A percentile compares a stretch with the other conserved stretches of the same genome.
These are phyloP conservation scores for Eupithecia vulgata DNA, from an alignment of 2,888 invertebrate species.

Conservation along the genomic window DNA sequence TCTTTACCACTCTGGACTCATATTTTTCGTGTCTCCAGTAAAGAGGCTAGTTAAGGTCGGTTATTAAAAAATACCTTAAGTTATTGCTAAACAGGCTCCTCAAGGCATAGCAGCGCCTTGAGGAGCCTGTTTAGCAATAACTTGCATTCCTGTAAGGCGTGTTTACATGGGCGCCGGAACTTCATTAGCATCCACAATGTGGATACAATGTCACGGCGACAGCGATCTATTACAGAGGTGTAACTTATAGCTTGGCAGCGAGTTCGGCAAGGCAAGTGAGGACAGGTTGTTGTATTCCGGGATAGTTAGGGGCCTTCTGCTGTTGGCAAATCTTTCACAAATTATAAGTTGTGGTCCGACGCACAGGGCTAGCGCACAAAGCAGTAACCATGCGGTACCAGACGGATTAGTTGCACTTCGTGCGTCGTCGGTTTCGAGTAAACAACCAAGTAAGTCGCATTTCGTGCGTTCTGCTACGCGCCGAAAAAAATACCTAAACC, in stretches of 20 bases:
- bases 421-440: too few species aligned
- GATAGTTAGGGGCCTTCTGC: background rate
- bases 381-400: background rate
- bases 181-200: slow-evolving; percentile 37
- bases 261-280: background rate
- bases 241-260: background rate
- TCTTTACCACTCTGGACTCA: background rate
- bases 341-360: background rate
- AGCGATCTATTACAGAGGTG: slow-evolving; percentile 31
- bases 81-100: slow-evolving; percentile 7
- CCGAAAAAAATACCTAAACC: too few species aligned
- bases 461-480: too few species aligned
- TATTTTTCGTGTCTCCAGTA: background rate
- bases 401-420: too few species aligned
- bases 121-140: too few species aligned
- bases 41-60: background rate
- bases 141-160: slow-evolving; percentile 20
- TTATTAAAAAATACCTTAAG: slow-evolving; percentile 9
- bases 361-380: background rate
- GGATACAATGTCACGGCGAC: slow-evolving; percentile 32
- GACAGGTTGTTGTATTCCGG: background rate
- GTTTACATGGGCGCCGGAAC: slow-evolving; percentile 33
- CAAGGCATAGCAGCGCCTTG: too few species aligned
- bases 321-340: background rate
- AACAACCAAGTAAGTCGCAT: too few species aligned